phyloP scores from a whole-genome alignment of 2,797 vertebrate species.

The Scyliorhinus canicula region DNA sequence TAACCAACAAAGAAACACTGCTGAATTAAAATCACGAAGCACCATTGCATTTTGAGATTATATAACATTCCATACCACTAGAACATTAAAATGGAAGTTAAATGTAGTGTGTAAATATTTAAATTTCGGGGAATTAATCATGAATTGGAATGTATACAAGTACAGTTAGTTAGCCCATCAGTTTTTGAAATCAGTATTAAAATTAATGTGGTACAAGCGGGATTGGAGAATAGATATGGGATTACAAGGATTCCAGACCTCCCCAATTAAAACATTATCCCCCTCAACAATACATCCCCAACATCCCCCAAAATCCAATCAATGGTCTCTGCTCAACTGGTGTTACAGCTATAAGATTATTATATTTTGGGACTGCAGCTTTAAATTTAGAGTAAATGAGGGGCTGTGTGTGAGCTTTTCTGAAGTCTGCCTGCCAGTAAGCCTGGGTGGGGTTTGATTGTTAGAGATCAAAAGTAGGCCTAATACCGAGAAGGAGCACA shows the following conservation, averaged over 20 bases:
- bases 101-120: neutral
- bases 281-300: neutral
- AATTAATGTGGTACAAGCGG: neutral
- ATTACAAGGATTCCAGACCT: neutral
- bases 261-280: neutral
- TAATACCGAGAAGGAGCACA: too few relatives aligned
- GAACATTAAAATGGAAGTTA: neutral
- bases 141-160: neutral
- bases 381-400: too few relatives aligned
- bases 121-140: neutral
- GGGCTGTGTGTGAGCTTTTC: too few relatives aligned
- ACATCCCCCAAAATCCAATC: neutral
- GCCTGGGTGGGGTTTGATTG: too few relatives aligned
- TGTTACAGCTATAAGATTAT: too few relatives aligned
- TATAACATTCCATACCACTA: neutral
- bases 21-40: neutral
- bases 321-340: neutral
- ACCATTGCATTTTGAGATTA: neutral
- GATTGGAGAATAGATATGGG: neutral
- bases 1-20: neutral
- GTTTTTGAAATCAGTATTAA: conserved; percentile 4
- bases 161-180: neutral
- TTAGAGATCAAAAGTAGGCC: too few relatives aligned
- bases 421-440: too few relatives aligned
- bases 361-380: too few relatives aligned